These are phyloP conservation scores for Sylvilagus floridanus DNA, from an alignment of 2,797 vertebrate genomes.

Conservation along the genomic window DNA sequence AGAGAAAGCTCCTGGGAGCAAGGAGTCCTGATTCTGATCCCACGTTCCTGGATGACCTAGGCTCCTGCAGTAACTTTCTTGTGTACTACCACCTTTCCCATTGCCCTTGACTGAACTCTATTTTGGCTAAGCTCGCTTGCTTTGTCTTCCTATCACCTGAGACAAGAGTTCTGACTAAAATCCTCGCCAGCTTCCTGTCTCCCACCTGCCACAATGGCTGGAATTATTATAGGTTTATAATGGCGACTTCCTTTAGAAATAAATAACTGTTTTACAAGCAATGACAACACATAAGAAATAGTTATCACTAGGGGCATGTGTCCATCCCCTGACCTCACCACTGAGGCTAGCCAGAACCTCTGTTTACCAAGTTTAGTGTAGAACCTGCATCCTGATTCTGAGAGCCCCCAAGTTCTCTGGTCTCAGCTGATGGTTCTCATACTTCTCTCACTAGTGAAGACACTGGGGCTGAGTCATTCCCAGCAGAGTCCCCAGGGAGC, in stretches of 20 bases:
- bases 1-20: not conserved
- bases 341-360: not conserved
- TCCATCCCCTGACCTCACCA: not conserved
- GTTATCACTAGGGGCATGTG: not conserved
- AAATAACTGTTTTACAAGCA: not conserved
- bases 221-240: not conserved
- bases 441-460: not conserved
- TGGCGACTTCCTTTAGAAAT: not conserved
- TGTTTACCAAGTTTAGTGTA: not conserved
- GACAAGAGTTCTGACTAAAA: not conserved
- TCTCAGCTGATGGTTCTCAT: not conserved
- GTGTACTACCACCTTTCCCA: rapidly evolving
- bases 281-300: not conserved
- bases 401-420: no score
- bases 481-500: not conserved
- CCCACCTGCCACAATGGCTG: not conserved
- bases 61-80: not conserved
- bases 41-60: not conserved
- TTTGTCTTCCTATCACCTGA: not conserved
- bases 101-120: not conserved
- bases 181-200: rapidly evolving
- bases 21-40: not conserved
- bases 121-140: not conserved
- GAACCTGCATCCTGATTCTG: not conserved
- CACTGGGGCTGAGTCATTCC: not conserved